Conservation (phyloP, 2,888 invertebrate species). For the Itoplectis maculator region DNA sequence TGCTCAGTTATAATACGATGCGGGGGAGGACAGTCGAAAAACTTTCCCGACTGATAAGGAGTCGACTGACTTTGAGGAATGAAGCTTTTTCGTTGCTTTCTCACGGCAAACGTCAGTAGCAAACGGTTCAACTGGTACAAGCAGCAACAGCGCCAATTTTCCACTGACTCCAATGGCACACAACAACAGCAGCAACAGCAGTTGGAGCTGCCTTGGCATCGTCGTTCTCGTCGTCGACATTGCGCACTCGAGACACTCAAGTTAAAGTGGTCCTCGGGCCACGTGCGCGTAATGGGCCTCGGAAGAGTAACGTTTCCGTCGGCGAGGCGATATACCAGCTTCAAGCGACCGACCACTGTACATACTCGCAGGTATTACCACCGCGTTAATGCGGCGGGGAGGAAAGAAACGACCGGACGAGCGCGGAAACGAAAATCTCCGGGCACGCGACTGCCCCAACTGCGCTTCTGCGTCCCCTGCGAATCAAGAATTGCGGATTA, state of each 20-base stretch:
- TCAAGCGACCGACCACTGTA: constrained; percentile 28
- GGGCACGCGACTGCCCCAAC: constrained; percentile 11
- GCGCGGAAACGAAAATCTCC: constrained; percentile 44
- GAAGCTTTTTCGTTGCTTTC: background rate
- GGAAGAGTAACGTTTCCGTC: constrained; percentile 69
- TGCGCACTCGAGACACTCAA: constrained; percentile 64
- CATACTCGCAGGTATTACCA: constrained; percentile 34
- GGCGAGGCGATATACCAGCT: constrained; percentile 56
- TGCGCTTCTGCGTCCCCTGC: background rate
- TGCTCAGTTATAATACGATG: background rate
- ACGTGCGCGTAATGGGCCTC: constrained; percentile 71
- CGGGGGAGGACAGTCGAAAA: background rate
- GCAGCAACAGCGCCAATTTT: constrained; percentile 50
- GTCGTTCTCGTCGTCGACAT: constrained; percentile 51
- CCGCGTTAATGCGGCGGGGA: constrained; percentile 40
- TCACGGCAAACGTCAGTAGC: background rate
- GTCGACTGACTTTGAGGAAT: background rate
- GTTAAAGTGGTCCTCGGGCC: constrained; percentile 64
- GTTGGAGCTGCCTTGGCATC: constrained; percentile 21
- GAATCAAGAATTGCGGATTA: background rate
- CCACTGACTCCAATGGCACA: constrained; percentile 5
- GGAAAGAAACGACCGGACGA: constrained; percentile 22
- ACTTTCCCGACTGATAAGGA: background rate
- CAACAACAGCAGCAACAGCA: constrained; percentile 17
- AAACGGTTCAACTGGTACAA: constrained; percentile 29